Conservation (phyloP, 2,888 invertebrate genomes). For the Ochropacha duplaris region DNA sequence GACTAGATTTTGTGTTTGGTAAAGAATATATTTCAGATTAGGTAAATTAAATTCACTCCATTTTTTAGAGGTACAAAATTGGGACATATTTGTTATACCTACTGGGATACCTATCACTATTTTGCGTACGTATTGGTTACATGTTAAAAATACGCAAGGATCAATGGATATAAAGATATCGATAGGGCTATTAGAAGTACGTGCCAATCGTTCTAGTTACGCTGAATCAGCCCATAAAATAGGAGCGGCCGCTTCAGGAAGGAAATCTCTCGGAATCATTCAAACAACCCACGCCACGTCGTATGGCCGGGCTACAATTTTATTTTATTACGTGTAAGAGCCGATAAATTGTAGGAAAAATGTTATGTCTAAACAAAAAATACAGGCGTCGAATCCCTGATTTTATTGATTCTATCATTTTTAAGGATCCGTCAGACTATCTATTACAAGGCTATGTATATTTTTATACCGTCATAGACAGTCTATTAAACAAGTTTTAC, state of each 20-base stretch:
- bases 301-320: constrained; percentile 22
- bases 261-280: constrained; percentile 48
- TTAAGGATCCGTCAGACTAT: neutral
- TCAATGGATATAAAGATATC: constrained; percentile 44
- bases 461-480: no score
- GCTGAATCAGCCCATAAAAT: constrained; percentile 63
- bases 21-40: no score
- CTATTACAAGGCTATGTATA: neutral
- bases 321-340: constrained; percentile 39
- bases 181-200: constrained; percentile 58
- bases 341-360: constrained; percentile 32
- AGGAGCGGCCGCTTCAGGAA: constrained; percentile 27
- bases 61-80: neutral
- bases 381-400: constrained; percentile 14
- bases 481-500: no score
- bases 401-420: constrained; percentile 5
- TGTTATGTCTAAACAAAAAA: constrained; percentile 19
- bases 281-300: constrained; percentile 29
- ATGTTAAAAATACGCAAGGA: constrained; percentile 14
- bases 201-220: constrained; percentile 60
- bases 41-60: no score
- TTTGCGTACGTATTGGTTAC: neutral
- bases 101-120: neutral
- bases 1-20: no score
- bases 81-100: no score